phyloP scores from a whole-genome alignment of 2,113 vertebrate species.

The Zosterops japonicus region DNA sequence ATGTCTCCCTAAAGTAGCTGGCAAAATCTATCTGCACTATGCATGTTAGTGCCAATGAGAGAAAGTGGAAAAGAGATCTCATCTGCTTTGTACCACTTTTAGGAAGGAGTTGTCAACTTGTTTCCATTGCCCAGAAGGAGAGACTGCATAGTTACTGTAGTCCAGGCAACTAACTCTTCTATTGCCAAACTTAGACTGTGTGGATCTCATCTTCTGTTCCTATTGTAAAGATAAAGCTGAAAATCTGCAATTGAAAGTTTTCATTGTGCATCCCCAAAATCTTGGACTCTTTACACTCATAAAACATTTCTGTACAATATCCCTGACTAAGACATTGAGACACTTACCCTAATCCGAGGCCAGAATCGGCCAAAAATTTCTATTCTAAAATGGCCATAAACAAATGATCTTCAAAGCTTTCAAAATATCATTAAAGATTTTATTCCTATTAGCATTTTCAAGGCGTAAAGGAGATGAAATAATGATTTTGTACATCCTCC shows the following conservation, averaged over 20 bases:
- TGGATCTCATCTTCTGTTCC: not conserved
- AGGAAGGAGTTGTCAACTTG: not conserved
- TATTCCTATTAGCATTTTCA: not conserved
- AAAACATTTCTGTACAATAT: not conserved
- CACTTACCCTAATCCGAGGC: not conserved
- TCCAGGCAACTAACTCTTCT: not conserved
- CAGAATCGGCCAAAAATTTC: not conserved
- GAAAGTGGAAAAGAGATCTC: not conserved
- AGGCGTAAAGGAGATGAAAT: not conserved
- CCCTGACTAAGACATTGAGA: not conserved
- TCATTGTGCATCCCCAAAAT: not conserved
- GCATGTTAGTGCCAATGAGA: not conserved
- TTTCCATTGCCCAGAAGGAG: not conserved
- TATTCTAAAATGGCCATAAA: not conserved
- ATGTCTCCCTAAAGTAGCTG: not conserved
- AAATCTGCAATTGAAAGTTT: not conserved
- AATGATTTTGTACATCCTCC: not conserved
- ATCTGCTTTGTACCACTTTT: not conserved
- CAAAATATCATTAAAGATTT: not conserved
- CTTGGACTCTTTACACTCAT: not conserved
- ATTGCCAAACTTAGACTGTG: not conserved
- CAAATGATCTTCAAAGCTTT: not conserved
- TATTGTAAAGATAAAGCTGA: not conserved
- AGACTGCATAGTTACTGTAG: conserved; percentile 22
- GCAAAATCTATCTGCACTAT: not conserved